Percentiles rank a stretch among this genome's conserved stretches.
phyloP scores from a whole-genome alignment of 2,113 vertebrate species.

The Cavia aperea region DNA sequence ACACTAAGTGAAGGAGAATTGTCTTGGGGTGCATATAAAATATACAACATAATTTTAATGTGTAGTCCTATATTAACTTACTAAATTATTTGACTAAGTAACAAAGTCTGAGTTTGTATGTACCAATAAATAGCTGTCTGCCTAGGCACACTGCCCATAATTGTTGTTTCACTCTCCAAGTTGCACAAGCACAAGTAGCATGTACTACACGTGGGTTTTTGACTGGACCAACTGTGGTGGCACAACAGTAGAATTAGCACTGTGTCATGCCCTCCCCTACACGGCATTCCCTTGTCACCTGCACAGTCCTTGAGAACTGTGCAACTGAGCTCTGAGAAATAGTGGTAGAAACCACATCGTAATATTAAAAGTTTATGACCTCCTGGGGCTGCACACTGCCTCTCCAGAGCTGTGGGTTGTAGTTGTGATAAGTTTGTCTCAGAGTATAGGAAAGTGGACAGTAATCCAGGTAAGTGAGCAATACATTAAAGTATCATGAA shows the following conservation, averaged over 20 bases:
- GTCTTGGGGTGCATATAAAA: background rate
- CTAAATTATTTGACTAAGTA: background rate
- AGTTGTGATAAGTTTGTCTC: background rate
- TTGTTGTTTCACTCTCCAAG: background rate
- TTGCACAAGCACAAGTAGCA: background rate
- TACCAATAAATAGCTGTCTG: background rate
- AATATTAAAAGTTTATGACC: background rate
- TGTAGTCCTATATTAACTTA: background rate
- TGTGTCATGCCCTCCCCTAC: background rate
- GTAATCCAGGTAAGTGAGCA: background rate
- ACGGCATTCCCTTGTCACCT: background rate
- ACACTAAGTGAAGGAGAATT: background rate
- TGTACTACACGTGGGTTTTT: background rate
- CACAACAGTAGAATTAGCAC: background rate
- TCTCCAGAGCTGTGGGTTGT: background rate
- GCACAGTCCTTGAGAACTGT: background rate
- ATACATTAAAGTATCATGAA: background rate
- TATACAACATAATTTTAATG: background rate
- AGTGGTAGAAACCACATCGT: background rate
- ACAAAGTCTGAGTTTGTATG: background rate
- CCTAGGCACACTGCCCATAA: background rate
- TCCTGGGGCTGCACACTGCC: background rate
- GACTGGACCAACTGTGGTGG: background rate
- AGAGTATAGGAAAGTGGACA: background rate
- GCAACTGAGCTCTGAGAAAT: background rate